A percentile compares a stretch with the other conserved stretches of the same genome.
Evolutionary conservation across 2,113 vertebrate species (phyloP).

Genomic region (Chiloscyllium plagiosum): DNA sequence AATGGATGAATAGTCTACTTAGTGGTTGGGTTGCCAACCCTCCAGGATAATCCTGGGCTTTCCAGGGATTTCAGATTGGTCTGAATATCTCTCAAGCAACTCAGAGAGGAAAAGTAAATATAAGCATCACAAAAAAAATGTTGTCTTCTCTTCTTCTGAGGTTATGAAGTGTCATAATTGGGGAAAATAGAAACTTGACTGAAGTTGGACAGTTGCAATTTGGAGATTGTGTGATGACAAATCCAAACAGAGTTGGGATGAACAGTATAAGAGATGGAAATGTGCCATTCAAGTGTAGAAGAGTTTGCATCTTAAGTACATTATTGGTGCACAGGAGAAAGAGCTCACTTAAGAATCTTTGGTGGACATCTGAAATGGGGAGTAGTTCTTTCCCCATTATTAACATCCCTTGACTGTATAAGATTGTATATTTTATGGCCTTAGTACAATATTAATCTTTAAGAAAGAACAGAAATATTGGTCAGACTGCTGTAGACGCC

Average conservation of each 20-base stretch:
- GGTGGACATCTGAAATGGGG: neutral
- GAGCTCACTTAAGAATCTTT: neutral
- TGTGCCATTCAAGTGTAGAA: neutral
- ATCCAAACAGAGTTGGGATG: neutral
- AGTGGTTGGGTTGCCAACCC: neutral
- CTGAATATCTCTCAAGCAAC: neutral
- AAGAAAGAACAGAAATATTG: neutral
- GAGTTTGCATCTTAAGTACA: neutral
- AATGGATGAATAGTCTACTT: neutral
- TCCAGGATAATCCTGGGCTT: neutral
- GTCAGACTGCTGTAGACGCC: neutral
- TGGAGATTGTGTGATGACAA: neutral
- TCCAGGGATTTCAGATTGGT: neutral
- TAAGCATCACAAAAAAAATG: neutral
- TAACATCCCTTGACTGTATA: neutral
- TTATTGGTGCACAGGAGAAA: neutral
- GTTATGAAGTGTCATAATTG: neutral
- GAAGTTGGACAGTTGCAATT: neutral
- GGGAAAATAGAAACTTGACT: neutral
- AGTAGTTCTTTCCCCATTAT: neutral
- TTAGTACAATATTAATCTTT: neutral
- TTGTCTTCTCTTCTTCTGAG: neutral
- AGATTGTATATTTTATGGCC: too few relatives aligned
- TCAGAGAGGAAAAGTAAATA: neutral
- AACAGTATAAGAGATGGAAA: neutral